Percentiles rank a stretch among this genome's conserved stretches.
phyloP scores from a whole-genome alignment of 2,113 vertebrate genomes.

The Oryzias melastigma region DNA sequence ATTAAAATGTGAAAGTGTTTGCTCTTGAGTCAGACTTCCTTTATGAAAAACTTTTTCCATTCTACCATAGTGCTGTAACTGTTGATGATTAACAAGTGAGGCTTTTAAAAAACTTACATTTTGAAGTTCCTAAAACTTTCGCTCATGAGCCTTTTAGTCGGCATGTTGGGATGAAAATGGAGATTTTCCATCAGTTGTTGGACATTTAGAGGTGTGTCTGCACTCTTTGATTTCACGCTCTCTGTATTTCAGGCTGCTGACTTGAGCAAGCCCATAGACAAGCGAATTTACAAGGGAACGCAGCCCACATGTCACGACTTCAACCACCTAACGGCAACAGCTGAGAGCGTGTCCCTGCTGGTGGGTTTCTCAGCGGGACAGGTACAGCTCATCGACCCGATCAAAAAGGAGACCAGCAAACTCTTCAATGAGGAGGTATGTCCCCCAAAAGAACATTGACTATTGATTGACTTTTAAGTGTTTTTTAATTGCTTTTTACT shows the following conservation, averaged over 20 bases:
- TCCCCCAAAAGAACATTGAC: conserved; percentile 26
- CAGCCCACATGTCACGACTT: conserved; percentile 99
- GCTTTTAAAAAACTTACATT: not conserved
- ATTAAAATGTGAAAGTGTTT: too few species aligned
- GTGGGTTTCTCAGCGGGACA: conserved; percentile 99
- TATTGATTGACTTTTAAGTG: too few species aligned
- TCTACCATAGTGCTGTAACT: conserved; percentile 14
- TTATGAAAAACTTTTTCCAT: conserved; percentile 20
- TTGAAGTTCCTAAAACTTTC: too few species aligned
- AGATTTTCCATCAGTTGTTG: too few species aligned
- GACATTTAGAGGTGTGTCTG: not conserved
- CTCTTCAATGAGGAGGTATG: conserved; percentile 99
- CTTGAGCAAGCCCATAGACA: conserved; percentile 99
- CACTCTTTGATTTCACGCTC: conserved; percentile 21
- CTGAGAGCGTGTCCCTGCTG: conserved; percentile 95
- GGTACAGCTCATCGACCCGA: conserved; percentile 98
- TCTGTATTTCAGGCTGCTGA: conserved; percentile 87
- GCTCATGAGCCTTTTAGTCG: too few species aligned
- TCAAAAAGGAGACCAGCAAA: conserved; percentile 99
- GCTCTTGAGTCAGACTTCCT: too few species aligned
- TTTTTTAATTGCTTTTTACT: too few species aligned
- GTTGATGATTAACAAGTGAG: conserved; percentile 41
- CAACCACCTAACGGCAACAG: conserved; percentile 97
- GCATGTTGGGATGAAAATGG: too few species aligned
- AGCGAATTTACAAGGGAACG: conserved; percentile 99